phyloP scores from a whole-genome alignment of 2,797 vertebrate genomes.

The Pteronotus mesoamericanus region DNA sequence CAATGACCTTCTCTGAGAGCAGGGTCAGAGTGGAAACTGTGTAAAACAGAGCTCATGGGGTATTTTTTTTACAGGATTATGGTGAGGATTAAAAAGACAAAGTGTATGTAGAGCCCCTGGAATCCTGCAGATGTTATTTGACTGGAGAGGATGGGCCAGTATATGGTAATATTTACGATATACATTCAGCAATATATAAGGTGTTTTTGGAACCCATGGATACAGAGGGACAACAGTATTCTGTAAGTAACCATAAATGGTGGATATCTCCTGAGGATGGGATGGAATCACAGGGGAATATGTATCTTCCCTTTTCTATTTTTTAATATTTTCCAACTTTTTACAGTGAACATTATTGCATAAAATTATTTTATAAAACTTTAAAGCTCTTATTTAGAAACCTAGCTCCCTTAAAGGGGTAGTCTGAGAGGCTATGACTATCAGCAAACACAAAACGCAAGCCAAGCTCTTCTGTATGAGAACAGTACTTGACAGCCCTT shows the following conservation, averaged over 20 bases:
- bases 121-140: neutral
- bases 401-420: neutral
- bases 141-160: neutral
- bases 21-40: neutral
- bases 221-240: neutral
- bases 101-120: neutral
- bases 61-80: neutral
- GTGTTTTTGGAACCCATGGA: neutral
- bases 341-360: neutral
- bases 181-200: neutral
- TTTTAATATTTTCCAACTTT: neutral
- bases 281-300: neutral
- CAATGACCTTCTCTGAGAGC: neutral
- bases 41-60: neutral
- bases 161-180: neutral
- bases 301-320: neutral
- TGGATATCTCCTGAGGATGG: neutral
- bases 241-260: neutral
- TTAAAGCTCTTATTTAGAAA: neutral
- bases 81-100: neutral
- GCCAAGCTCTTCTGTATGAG: neutral
- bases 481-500: neutral
- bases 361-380: slow-evolving; percentile 1
- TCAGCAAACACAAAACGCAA: neutral
- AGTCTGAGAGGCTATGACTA: neutral